Evolutionary conservation across 2,888 invertebrate species (phyloP).

Genomic region (Boloria selene): DNA sequence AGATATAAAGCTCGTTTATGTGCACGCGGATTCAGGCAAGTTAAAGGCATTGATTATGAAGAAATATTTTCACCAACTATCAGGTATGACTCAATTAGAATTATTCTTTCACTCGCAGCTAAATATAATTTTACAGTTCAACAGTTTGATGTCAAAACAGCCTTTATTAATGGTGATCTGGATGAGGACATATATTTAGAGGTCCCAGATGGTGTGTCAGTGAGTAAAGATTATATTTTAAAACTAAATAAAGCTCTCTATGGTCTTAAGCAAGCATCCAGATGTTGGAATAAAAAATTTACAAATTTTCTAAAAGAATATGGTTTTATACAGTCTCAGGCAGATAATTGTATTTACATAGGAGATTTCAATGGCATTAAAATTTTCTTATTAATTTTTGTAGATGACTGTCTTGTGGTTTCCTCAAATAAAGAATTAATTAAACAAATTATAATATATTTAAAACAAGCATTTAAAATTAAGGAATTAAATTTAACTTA

Average conservation of each 20-base stretch:
- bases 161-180: constrained; percentile 24
- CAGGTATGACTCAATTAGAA: constrained; percentile 29
- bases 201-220: constrained; percentile 20
- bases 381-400: constrained; percentile 45
- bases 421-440: constrained; percentile 32
- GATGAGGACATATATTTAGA: constrained; percentile 19
- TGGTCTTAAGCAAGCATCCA: constrained; percentile 29
- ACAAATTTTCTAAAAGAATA: neutral
- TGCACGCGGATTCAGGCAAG: constrained; percentile 25
- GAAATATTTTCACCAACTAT: constrained; percentile 25
- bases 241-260: constrained; percentile 32
- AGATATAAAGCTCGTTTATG: constrained; percentile 28
- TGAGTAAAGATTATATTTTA: constrained; percentile 17
- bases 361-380: constrained; percentile 40
- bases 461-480: constrained; percentile 43
- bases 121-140: constrained; percentile 16
- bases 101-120: constrained; percentile 24
- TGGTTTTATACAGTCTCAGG: constrained; percentile 32
- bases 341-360: constrained; percentile 45
- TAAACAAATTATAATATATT: constrained; percentile 31
- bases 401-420: constrained; percentile 45
- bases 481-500: constrained; percentile 39
- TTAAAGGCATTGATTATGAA: constrained; percentile 21
- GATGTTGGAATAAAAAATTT: constrained; percentile 19
- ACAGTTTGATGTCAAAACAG: constrained; percentile 29